Evolutionary conservation across 2,888 invertebrate genomes (phyloP), one percentile per base, ranked within the genome.

Genomic region (Melieria crassipennis): DNA sequence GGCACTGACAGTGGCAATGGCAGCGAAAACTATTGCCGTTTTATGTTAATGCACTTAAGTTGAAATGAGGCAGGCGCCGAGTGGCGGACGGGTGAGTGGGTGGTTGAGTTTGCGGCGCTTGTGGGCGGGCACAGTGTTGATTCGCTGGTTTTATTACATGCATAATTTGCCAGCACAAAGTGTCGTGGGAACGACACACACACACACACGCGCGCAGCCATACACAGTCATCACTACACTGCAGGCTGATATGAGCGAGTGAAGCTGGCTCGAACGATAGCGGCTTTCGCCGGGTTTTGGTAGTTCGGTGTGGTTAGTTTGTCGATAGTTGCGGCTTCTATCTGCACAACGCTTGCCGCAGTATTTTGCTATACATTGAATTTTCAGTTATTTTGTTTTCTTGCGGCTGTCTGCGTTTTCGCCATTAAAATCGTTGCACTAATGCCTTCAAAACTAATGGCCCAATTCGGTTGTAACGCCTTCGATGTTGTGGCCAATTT

Each of bases 381-480:
- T 10, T 11, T 43, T 46, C 4, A 5, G 42, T 61, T 61, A 45
- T 43, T 43, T 42, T 5, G 9, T 61, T 10, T 61, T 82, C 80
- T 81, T 79, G 42, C 61, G 69, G 69, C 73, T 75, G 76, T 75
- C 73, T 75, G 76, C 73, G 70, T 72, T 75, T 75, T 74, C 55
- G 76, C 78, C 79, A 78, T 76, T 79, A 79, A 78, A 80, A 78
- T 30, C 80, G 76, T 76, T 63, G 77, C 81, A 82, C 83, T 83
- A 83, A 83, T 83, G 82, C 82, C 82, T 82, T 82, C 82, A 81
- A 83, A 83, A 81, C 83, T 84, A 83, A 83, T 83, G 83, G 83
- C 82, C 81, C 84, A 83, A 83, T 83, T 83, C 82, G 79, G 82
- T 81, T 80, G 81, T 75, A 81, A 80, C 79, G 82, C 72, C 30